Evolutionary conservation across 2,888 invertebrate genomes (phyloP), one percentile per base, ranked within the genome.

Genomic region (Lacanobia wlatinum): DNA sequence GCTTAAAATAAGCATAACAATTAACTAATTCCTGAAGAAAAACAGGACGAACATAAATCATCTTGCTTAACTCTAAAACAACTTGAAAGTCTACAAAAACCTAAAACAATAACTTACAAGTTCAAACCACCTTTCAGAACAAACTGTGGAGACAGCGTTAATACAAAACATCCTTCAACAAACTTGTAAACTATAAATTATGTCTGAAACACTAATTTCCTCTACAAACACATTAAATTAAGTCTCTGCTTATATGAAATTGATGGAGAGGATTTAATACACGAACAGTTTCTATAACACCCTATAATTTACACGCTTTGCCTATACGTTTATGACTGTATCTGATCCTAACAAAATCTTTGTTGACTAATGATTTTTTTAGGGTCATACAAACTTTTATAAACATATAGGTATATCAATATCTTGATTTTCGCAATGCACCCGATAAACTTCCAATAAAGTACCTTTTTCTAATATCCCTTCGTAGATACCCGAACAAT

Each of bases 221-320:
- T 67, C 48, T 40, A 61, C 60, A 71, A 84, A 84, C 84, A 80
- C 83, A 76, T 70, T 85, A 84, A 85, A 84, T 84, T 85, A 82
- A 83, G 77, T 74, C 74, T 78, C 71, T 83, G 78, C 85, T 85
- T 87, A 84, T 82, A 83, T 84, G 73, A 83, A 82, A 87, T 82
- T 88, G 88, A 90, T 87, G 87, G 46, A 78, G 87, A 89, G 85
- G 55, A 92, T 91, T 92, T 90, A 85, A 74, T 53, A 68, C 34
- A 66, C 18, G 18, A 55, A 53, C 28, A 40, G 18, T 69, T 74
- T 53, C 40, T 21, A 21, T 21, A 40, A 59, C 14, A 59, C 58
- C 21, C 21, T 58, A 58, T 21, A 21, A 52, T n/a, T n/a, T 50
- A 50, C 48, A 50, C 21, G 14, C 6, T 12, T 21, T 18, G 21